Percentiles rank a stretch among this genome's conserved stretches.
These are phyloP conservation scores for Phyllostomus hastatus DNA, from an alignment of 2,113 vertebrate genomes.

Conservation along the genomic window DNA sequence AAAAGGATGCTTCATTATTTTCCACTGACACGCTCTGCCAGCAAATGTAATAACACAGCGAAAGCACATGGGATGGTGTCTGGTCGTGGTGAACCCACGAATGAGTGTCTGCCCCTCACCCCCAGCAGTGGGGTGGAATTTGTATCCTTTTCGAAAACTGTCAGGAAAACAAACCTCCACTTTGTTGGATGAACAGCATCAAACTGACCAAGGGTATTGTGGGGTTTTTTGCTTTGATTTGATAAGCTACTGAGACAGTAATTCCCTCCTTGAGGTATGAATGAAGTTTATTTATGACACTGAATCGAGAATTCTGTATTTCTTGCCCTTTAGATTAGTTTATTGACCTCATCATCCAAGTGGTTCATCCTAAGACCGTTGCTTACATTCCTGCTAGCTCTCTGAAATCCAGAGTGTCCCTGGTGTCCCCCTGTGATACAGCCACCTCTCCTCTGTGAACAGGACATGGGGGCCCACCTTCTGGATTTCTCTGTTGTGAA, in stretches of 20 bases:
- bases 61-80: fast-evolving
- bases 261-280: fast-evolving
- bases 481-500: neutral
- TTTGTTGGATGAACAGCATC: neutral
- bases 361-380: too few relatives aligned
- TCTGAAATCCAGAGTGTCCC: neutral
- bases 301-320: neutral
- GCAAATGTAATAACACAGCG: neutral
- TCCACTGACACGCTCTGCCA: neutral
- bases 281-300: neutral
- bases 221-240: too few relatives aligned
- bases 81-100: fast-evolving
- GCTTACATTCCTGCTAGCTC: neutral
- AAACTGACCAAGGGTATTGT: neutral
- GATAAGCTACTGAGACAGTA: neutral
- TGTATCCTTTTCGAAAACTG: neutral
- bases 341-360: too few relatives aligned
- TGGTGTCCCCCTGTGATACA: fast-evolving
- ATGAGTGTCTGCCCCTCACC: too few relatives aligned
- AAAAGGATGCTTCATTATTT: neutral
- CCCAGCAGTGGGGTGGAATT: fast-evolving
- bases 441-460: neutral
- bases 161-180: neutral
- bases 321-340: neutral
- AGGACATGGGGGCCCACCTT: too few relatives aligned